Evolutionary conservation across 92 coral and sea anemone species (phyloP).

Genomic region (Zoanthus solanderi): DNA sequence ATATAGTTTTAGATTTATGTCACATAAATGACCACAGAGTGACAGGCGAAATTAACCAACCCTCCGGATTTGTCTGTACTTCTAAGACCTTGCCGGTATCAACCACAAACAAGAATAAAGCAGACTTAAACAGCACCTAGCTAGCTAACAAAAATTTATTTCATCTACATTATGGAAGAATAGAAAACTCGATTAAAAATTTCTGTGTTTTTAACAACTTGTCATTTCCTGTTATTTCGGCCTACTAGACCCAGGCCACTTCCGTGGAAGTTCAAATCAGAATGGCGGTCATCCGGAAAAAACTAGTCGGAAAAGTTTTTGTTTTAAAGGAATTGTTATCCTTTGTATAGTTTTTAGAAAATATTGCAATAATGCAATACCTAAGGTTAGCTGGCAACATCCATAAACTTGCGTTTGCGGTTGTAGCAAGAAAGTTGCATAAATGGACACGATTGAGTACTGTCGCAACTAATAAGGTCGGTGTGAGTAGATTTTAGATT

Average conservation of each 20-base stretch:
- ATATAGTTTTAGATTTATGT: background rate
- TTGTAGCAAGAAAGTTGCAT: slow-evolving; percentile 6
- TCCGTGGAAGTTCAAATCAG: background rate
- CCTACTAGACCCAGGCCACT: background rate
- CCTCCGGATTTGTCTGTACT: no score
- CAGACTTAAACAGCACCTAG: no score
- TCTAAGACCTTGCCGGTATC: no score
- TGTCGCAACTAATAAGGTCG: background rate
- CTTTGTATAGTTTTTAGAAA: background rate
- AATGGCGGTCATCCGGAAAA: slow-evolving; percentile 5
- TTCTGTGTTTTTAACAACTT: background rate
- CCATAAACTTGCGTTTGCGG: background rate
- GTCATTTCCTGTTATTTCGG: no score
- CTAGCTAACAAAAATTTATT: no score
- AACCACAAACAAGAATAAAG: no score
- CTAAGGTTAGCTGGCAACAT: background rate
- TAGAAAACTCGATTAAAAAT: no score
- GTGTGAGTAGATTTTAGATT: background rate
- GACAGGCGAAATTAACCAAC: background rate
- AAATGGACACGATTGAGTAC: background rate
- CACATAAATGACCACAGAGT: no score
- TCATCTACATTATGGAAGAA: no score
- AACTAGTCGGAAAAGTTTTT: background rate
- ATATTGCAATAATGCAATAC: background rate
- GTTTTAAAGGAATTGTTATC: background rate